Conservation (phyloP, 2,797 vertebrate genomes). For the Pteronotus mesoamericanus region DNA sequence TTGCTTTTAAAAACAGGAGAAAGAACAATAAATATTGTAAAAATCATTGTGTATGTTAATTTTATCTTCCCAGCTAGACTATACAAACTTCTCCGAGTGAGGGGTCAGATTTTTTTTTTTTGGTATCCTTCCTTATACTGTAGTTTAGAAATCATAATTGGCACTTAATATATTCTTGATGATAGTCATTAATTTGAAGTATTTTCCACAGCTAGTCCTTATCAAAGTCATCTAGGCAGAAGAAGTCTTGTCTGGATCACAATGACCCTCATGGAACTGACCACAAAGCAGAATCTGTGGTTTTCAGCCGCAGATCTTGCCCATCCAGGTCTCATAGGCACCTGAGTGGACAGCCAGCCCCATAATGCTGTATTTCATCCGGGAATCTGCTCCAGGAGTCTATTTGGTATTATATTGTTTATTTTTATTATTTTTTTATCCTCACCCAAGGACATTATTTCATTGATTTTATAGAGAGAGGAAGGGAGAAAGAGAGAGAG, state of each 20-base stretch:
- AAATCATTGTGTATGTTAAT: not conserved
- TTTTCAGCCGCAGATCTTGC: too few relatives aligned
- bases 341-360: not conserved
- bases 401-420: not conserved
- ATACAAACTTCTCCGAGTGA: not conserved
- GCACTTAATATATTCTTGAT: not conserved
- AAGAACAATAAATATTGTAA: not conserved
- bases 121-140: not conserved
- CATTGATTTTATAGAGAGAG: not conserved
- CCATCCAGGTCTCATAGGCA: not conserved
- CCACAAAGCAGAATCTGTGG: not conserved
- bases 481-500: not conserved
- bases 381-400: not conserved
- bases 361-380: not conserved
- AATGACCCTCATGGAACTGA: not conserved
- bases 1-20: slow-evolving; percentile 13
- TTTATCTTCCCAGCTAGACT: not conserved
- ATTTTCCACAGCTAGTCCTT: not conserved
- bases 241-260: not conserved
- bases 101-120: not conserved
- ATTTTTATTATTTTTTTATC: not conserved
- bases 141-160: not conserved
- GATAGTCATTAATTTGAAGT: not conserved
- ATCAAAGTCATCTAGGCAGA: not conserved
- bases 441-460: not conserved